Base-by-base conservation (phyloP, 2,113 vertebrate species). In the Bubo blakistoni region DNA sequence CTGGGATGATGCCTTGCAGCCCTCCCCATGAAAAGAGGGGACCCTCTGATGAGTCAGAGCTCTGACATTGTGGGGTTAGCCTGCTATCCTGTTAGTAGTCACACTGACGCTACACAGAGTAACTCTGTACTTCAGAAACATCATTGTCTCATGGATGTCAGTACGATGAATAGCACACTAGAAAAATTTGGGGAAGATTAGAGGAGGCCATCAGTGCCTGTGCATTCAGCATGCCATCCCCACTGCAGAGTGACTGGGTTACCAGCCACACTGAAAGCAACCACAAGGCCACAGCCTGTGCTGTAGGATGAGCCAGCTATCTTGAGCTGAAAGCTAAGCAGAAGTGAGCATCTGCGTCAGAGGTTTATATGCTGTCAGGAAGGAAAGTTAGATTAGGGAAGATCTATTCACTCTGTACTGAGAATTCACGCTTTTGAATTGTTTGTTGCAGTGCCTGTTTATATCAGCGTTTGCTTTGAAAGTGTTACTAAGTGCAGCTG, bases 161-260 rank as follows among this genome's bases (percentile, higher is more conserved):
- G 13, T 49, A 44, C 2, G 7, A 73, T 80, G 83, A 86, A 83
- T 21, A 78, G 13, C 61, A 81, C 16, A 11, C 10, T 54, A 32
- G 62, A 59, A 72, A 62, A 81, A 67, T 16, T 29, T 58, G 6
- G 47, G 44, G 38, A 36, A 69, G 65, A 25, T 22, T 57, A 65
- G 38, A 78, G 32, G 59, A 83, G 66, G n/a, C 71, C 3, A 1
- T 90, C 49, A 24, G 25, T 83, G 67, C 58, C 40, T 78, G 36
- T 49, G 19, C 18, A 7, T 80, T 80, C 52, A 66, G 44, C 38
- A 11, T 38, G 15, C 6, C 6, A 3, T 78, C 36, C 57, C 21
- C 16, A 3, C n/a, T 81, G 55, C 0, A 0, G 44, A 18, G 21
- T 51, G n/a, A 34, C 30, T 16, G 57, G 38, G 24, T 76, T 82